These are phyloP conservation scores for Yponomeuta sedellus DNA, from an alignment of 2,888 invertebrate species.

Conservation along the genomic window DNA sequence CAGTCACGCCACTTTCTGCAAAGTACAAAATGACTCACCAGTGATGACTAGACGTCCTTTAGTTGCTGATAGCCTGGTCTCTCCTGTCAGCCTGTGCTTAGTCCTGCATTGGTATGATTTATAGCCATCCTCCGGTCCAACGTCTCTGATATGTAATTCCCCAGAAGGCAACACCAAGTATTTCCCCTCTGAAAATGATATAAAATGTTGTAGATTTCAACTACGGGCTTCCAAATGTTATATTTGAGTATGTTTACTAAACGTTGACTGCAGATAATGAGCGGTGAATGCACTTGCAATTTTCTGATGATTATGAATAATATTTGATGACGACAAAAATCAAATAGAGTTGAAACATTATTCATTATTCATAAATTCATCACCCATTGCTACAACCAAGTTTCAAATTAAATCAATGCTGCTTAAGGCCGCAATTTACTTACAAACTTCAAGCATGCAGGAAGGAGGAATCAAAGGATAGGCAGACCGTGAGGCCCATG, in stretches of 20 bases:
- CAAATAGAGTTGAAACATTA: background rate
- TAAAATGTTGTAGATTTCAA: slow-evolving; percentile 20
- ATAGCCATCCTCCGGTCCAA: slow-evolving; percentile 95
- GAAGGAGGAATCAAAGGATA: slow-evolving; percentile 69
- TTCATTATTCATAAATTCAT: background rate
- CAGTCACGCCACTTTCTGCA: background rate
- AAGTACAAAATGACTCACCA: slow-evolving; percentile 80
- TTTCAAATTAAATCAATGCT: slow-evolving; percentile 26
- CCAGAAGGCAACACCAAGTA: slow-evolving; percentile 96
- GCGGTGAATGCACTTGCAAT: slow-evolving; percentile 18
- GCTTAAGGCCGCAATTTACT: slow-evolving; percentile 64
- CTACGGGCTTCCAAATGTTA: slow-evolving; percentile 17
- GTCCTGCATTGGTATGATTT: slow-evolving; percentile 96
- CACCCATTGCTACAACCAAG: background rate
- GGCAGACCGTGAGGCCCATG: slow-evolving; percentile 80
- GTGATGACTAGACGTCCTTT: slow-evolving; percentile 96
- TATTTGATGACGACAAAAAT: background rate
- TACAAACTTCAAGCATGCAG: slow-evolving; percentile 67
- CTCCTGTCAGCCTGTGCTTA: slow-evolving; percentile 93
- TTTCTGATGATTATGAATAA: background rate
- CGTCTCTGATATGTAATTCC: slow-evolving; percentile 96
- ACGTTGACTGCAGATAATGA: slow-evolving; percentile 1
- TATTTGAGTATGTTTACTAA: slow-evolving; percentile 27
- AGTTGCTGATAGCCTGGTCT: slow-evolving; percentile 93
- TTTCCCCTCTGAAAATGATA: slow-evolving; percentile 86